Base-by-base conservation (phyloP, 23 tunicate species). In the Halocynthia roretzi region DNA sequence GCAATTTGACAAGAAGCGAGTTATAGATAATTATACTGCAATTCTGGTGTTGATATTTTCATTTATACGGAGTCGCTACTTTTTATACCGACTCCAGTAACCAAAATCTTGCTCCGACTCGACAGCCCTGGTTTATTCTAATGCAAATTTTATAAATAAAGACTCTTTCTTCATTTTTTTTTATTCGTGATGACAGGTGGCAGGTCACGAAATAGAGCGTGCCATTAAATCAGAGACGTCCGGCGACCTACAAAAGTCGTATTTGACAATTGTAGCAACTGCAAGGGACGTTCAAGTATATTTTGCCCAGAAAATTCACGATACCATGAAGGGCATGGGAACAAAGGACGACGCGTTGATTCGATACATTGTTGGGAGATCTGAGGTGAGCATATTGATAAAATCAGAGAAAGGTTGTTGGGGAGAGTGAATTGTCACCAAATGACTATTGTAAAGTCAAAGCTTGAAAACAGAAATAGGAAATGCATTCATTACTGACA, bases 281-380 rank as follows among this genome's bases (percentile, higher is more conserved):
- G 78, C 78, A 10, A 74, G 55, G 5, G 78, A 53, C 18, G 68
- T 74, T 22, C 78, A 74, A 53, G 78, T 12, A 31, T 74, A 74
- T 55, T 74, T 53, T 53, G 78, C 78, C 14, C 64, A 74, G 22
- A 74, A 74, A 55, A 74, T 74, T 10, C 49, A 74, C 20, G 64
- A 18, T 20, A 15, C 78, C 10, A 74, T 74, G 78, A 74, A 74
- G 7, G 78, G 78, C 19, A 74, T 74, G 78, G 78, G 78, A 8
- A 74, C 78, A 0, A 74, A 74, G 31, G 78, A 74, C 22, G 62
- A 52, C 19, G 78, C 78, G 8, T 15, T 74, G 10, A 74, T 74
- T 8, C 68, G 56, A 4, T 49, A 53, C 67, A 53, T 74, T 49
- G 78, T 74, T 19, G 23, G 56, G 11, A 54, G 78, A 49, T 23